These are phyloP conservation scores for Podocnemis expansa DNA, from an alignment of 2,113 vertebrate genomes.

Conservation along the genomic window DNA sequence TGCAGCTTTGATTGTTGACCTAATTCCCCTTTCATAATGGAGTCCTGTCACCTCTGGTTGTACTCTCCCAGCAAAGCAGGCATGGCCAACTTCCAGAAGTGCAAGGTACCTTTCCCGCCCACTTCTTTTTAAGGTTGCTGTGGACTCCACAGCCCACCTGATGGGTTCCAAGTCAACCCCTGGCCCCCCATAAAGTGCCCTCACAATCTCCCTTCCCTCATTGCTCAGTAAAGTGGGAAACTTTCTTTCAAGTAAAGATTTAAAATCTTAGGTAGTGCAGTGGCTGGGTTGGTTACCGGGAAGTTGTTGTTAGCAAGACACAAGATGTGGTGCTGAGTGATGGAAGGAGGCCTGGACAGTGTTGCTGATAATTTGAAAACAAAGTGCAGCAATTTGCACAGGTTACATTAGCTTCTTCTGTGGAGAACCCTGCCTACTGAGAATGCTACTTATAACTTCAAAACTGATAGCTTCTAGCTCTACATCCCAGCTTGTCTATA, in stretches of 20 bases:
- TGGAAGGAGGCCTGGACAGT: constrained; percentile 5
- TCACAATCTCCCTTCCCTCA: fast-evolving
- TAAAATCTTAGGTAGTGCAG: background rate
- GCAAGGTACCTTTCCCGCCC: background rate
- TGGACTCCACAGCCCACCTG: background rate
- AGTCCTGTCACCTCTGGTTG: constrained; percentile 77
- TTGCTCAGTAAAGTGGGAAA: background rate
- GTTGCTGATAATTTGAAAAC: constrained; percentile 28
- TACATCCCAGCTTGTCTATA: background rate
- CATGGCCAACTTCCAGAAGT: constrained; percentile 66
- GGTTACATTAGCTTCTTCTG: background rate
- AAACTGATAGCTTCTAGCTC: constrained; percentile 32
- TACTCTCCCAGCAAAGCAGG: constrained; percentile 61
- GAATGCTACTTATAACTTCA: background rate
- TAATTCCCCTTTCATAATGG: constrained; percentile 79
- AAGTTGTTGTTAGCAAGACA: background rate
- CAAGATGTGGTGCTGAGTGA: background rate
- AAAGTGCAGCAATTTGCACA: constrained; percentile 11
- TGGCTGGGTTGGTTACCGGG: background rate
- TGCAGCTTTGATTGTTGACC: constrained; percentile 81
- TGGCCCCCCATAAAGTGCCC: constrained; percentile 4
- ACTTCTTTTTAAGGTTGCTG: background rate
- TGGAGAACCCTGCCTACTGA: constrained; percentile 15
- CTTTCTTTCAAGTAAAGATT: background rate
- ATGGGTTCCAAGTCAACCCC: constrained; percentile 34